Evolutionary conservation across 2,113 vertebrate genomes (phyloP).

Genomic region (Microcebus murinus): DNA sequence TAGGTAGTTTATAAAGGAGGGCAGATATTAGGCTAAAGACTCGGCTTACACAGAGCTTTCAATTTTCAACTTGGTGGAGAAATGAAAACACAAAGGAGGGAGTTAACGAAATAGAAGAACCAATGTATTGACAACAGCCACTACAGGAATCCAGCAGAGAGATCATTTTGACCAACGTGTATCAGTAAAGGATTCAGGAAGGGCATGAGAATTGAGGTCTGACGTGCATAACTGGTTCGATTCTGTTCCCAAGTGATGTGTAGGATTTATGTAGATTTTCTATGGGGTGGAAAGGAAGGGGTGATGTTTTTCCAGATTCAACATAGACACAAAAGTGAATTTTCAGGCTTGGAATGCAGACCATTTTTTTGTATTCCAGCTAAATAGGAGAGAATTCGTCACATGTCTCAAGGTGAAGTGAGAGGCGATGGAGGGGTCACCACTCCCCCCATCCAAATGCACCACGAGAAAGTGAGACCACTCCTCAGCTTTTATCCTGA

Average conservation of each 20-base stretch:
- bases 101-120: background rate
- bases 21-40: background rate
- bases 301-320: background rate
- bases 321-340: background rate
- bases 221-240: fast-evolving
- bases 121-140: fast-evolving
- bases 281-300: too few relatives aligned
- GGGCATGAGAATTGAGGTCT: background rate
- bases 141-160: background rate
- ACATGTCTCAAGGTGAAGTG: background rate
- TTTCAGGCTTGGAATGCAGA: background rate
- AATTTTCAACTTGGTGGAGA: background rate
- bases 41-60: background rate
- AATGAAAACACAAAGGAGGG: background rate
- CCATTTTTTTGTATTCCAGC: background rate
- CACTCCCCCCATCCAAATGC: too few relatives aligned
- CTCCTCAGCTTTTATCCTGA: too few relatives aligned
- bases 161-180: fast-evolving
- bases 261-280: fast-evolving
- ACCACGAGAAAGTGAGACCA: fast-evolving
- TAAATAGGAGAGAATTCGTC: too few relatives aligned
- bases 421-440: too few relatives aligned
- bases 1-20: background rate
- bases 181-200: fast-evolving
- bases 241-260: fast-evolving